phyloP scores from a whole-genome alignment of 1,140 invertebrate species.

The Bombus cullumanus region DNA sequence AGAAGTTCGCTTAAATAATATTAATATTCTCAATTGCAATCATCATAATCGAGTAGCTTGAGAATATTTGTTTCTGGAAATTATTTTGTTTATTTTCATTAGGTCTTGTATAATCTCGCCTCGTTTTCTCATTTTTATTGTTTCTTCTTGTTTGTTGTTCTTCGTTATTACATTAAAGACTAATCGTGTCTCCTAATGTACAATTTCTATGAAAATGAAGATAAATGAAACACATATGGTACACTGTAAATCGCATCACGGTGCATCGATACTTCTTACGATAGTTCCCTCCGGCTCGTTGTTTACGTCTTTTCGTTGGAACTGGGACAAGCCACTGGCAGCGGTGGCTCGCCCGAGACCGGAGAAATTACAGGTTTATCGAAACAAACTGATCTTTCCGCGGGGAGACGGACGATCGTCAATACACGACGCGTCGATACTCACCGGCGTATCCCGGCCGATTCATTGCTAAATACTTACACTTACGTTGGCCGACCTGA shows the following conservation, averaged over 20 bases:
- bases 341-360: background rate
- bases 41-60: too few relatives aligned
- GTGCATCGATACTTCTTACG: background rate
- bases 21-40: too few relatives aligned
- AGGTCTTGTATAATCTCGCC: too few relatives aligned
- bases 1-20: too few relatives aligned
- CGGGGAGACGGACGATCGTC: background rate
- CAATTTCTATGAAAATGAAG: background rate
- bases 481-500: background rate
- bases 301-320: conserved; percentile 29
- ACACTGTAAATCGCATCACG: background rate
- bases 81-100: too few relatives aligned
- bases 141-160: too few relatives aligned
- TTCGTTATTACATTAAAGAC: too few relatives aligned
- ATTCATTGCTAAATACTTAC: too few relatives aligned
- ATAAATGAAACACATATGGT: background rate
- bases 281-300: background rate
- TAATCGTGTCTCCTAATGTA: too few relatives aligned
- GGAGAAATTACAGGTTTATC: conserved; percentile 50
- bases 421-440: conserved; percentile 16
- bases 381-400: conserved; percentile 19
- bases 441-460: background rate
- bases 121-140: too few relatives aligned
- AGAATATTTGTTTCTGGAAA: too few relatives aligned
- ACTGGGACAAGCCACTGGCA: conserved; percentile 28